Evolutionary conservation across 2,888 invertebrate species (phyloP).

Genomic region (Drosophila pseudotalamancana): DNA sequence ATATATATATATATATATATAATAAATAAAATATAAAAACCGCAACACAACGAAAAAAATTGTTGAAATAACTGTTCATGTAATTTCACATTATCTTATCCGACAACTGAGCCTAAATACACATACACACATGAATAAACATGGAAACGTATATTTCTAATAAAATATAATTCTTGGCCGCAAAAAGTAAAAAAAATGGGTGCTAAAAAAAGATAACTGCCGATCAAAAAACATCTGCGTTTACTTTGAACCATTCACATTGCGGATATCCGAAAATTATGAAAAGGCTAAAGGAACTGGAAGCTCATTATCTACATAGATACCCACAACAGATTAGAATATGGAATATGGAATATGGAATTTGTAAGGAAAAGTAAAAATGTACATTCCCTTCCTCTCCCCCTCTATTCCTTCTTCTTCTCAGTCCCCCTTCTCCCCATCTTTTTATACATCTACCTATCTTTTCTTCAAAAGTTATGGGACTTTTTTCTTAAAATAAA

Average conservation of each 20-base stretch:
- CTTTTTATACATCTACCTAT: too few species aligned
- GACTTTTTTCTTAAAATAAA: too few species aligned
- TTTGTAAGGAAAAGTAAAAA: too few species aligned
- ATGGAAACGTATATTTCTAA: background rate
- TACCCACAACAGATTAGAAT: too few species aligned
- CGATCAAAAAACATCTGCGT: background rate
- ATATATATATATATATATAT: background rate
- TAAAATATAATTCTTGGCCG: too few species aligned
- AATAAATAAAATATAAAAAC: conserved; percentile 4
- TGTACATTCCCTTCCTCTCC: too few species aligned
- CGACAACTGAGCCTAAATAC: background rate
- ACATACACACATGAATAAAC: background rate
- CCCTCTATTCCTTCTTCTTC: too few species aligned
- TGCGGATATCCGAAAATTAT: background rate
- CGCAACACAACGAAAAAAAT: conserved; percentile 23
- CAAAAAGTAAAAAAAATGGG: too few species aligned
- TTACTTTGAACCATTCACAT: background rate
- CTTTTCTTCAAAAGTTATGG: too few species aligned
- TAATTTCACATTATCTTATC: conserved; percentile 24
- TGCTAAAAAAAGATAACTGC: too few species aligned
- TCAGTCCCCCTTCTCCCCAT: too few species aligned
- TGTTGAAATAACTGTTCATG: conserved; percentile 8
- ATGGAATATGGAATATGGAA: too few species aligned
- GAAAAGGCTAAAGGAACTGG: background rate
- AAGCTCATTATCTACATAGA: background rate